Conservation (phyloP, 2,113 vertebrate species). For the Romanogobio albipinnatus region DNA sequence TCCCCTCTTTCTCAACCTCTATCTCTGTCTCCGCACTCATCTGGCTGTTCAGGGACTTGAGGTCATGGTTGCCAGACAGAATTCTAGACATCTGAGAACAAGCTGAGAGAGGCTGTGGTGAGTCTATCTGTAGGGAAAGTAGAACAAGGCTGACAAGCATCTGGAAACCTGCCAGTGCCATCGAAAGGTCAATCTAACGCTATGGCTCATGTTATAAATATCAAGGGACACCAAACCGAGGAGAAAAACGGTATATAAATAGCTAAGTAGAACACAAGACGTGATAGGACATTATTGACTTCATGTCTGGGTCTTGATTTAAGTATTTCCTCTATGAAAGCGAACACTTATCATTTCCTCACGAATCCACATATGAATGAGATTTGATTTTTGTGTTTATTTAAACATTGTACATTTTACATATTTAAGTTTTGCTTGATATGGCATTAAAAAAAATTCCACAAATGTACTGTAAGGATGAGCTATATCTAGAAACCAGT, state of each 20-base stretch:
- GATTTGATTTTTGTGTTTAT: background rate
- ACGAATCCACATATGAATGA: background rate
- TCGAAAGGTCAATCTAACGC: constrained; percentile 43
- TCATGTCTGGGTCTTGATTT: background rate
- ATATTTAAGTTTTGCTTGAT: no score
- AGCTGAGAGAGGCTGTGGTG: background rate
- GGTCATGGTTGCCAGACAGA: constrained; percentile 35
- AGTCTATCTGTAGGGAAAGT: constrained; percentile 25
- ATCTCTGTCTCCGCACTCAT: background rate
- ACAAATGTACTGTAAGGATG: background rate
- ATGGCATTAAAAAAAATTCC: background rate
- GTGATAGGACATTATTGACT: constrained; percentile 13
- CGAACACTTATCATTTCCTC: background rate
- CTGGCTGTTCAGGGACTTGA: constrained; percentile 13
- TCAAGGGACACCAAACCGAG: constrained; percentile 1
- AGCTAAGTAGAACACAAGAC: constrained; percentile 21
- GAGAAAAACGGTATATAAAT: background rate
- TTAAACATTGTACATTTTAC: background rate
- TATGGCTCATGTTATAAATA: constrained; percentile 18
- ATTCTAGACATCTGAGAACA: constrained; percentile 16
- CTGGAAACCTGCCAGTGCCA: constrained; percentile 30
- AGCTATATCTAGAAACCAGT: background rate
- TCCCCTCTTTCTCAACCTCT: background rate
- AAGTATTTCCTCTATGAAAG: background rate
- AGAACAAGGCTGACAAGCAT: constrained; percentile 40